These are phyloP conservation scores for Scomber scombrus DNA, from an alignment of 2,113 vertebrate species.

Conservation along the genomic window DNA sequence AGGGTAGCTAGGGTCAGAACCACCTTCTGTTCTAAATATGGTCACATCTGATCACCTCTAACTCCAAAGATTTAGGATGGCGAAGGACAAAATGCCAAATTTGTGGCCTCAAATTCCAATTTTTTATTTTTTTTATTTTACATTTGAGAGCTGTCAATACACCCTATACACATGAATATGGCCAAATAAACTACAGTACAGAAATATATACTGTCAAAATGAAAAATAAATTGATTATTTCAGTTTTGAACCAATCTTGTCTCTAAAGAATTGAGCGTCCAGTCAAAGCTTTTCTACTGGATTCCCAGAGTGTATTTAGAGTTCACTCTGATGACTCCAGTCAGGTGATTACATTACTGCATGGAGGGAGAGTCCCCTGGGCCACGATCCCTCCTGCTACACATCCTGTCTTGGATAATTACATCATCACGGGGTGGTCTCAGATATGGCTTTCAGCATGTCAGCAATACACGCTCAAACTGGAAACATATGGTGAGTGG, in stretches of 20 bases:
- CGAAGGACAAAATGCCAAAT: no score
- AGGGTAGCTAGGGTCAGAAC: no score
- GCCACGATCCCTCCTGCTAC: slow-evolving; percentile 50
- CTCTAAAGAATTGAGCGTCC: background rate
- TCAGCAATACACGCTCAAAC: slow-evolving; percentile 41
- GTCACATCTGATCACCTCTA: no score
- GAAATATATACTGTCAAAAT: background rate
- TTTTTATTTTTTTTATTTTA: no score
- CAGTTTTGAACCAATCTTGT: background rate
- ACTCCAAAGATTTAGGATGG: no score
- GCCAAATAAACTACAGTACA: no score
- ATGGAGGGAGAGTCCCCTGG: slow-evolving; percentile 27
- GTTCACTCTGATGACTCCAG: slow-evolving; percentile 38
- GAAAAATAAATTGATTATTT: slow-evolving; percentile 1
- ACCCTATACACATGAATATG: no score
- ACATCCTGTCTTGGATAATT: slow-evolving; percentile 69
- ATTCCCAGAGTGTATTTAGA: slow-evolving; percentile 15
- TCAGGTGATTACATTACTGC: slow-evolving; percentile 65
- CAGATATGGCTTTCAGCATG: slow-evolving; percentile 18
- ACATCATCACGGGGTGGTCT: slow-evolving; percentile 66
- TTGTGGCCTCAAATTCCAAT: no score
- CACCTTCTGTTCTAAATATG: no score
- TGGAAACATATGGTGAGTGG: slow-evolving; percentile 68
- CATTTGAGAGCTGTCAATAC: no score
- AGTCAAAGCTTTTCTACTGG: background rate